phyloP scores from a whole-genome alignment of 2,113 vertebrate genomes.

The Cyphomyrus plagiostoma region DNA sequence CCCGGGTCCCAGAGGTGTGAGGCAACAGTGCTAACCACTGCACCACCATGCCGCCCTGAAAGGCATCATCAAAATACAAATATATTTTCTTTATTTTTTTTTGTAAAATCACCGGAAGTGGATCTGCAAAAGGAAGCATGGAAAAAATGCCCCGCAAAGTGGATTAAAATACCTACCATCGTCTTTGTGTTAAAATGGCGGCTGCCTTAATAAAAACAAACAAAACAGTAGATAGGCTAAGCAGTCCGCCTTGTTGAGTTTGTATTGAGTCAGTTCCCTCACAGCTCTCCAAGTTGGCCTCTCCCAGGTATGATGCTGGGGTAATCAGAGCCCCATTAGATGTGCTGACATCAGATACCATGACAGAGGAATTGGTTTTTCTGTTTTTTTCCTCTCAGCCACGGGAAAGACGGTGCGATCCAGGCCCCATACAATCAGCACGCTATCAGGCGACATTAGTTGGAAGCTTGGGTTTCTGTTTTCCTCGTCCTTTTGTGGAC shows the following conservation, averaged over 20 bases:
- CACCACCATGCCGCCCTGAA: too few relatives aligned
- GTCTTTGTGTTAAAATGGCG: not conserved
- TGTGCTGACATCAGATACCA: constrained; percentile 46
- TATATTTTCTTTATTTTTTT: not conserved
- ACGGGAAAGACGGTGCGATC: constrained; percentile 46
- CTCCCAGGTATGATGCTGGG: constrained; percentile 20
- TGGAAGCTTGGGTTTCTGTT: constrained; percentile 50
- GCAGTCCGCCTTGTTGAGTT: not conserved
- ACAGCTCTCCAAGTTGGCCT: not conserved
- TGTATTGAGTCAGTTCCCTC: not conserved
- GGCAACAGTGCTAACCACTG: too few relatives aligned
- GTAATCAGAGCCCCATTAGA: constrained; percentile 46
- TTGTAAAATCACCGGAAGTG: not conserved
- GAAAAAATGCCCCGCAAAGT: not conserved
- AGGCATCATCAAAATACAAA: not conserved
- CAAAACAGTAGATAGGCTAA: not conserved
- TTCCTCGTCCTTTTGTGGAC: constrained; percentile 47
- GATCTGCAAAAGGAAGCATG: not conserved
- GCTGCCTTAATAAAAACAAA: not conserved
- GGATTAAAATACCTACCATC: not conserved
- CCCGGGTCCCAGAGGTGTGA: too few relatives aligned
- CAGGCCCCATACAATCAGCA: constrained; percentile 47
- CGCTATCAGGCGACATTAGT: constrained; percentile 46
- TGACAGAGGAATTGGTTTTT: constrained; percentile 39
- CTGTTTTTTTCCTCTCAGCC: constrained; percentile 28